phyloP scores from a whole-genome alignment of 2,888 invertebrate species.

The Anodontia alba region DNA sequence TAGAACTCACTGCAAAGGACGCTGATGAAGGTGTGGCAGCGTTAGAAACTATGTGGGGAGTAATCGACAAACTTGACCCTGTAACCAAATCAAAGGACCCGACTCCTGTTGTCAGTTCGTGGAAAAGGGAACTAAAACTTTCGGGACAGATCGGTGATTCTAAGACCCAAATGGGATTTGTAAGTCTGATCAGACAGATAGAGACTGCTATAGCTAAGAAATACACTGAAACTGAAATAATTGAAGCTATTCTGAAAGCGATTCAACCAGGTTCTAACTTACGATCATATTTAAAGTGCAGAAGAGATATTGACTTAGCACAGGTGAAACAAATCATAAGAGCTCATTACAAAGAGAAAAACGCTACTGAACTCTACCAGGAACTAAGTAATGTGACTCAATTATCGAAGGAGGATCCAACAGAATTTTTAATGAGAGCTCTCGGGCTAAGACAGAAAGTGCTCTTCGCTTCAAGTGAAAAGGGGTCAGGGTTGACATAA shows the following conservation, averaged over 20 bases:
- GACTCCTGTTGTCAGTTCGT: background rate
- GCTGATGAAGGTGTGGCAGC: background rate
- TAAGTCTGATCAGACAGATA: conserved; percentile 34
- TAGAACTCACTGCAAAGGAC: background rate
- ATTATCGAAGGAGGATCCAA: conserved; percentile 14
- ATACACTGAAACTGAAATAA: conserved; percentile 17
- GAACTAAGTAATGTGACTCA: conserved; percentile 34
- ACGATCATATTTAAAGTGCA: conserved; percentile 24
- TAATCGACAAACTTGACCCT: background rate
- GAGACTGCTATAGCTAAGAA: conserved; percentile 2
- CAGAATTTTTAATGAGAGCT: conserved; percentile 33
- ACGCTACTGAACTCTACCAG: conserved; percentile 34
- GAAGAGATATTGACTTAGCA: conserved; percentile 20
- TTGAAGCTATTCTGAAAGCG: background rate
- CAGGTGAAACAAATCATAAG: conserved; percentile 16
- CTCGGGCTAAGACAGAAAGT: conserved; percentile 35
- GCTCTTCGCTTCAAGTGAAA: conserved; percentile 22
- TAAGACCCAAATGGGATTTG: background rate
- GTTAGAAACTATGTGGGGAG: background rate
- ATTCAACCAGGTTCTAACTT: conserved; percentile 8
- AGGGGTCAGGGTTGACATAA: conserved; percentile 20
- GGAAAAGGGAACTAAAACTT: conserved; percentile 34
- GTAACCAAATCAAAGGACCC: background rate
- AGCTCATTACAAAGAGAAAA: conserved; percentile 36
- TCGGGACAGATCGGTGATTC: conserved; percentile 30